A percentile compares a stretch with the other conserved stretches of the same genome.
Evolutionary conservation across 2,888 invertebrate species (phyloP).

Genomic region (Tipula helvola): DNA sequence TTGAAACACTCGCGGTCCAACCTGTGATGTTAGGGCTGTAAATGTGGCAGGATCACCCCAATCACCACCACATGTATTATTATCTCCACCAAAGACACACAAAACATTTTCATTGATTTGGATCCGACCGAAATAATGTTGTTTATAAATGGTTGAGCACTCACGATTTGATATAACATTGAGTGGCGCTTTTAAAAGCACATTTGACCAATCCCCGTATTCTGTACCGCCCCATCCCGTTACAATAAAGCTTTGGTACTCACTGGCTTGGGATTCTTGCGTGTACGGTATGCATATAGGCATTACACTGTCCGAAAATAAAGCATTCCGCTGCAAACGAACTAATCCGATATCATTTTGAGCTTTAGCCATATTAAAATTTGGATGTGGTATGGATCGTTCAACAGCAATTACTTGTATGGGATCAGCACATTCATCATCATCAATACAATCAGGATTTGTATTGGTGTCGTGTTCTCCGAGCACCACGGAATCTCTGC

Average conservation of each 20-base stretch:
- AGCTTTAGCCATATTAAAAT: conserved; percentile 31
- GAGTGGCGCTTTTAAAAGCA: conserved; percentile 4
- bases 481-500: conserved; percentile 20
- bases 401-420: conserved; percentile 31
- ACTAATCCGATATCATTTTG: conserved; percentile 49
- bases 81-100: neutral
- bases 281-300: conserved; percentile 41
- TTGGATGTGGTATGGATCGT: conserved; percentile 38
- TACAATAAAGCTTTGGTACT: conserved; percentile 31
- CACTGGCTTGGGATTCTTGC: conserved; percentile 25
- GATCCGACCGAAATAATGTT: neutral
- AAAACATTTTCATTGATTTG: neutral
- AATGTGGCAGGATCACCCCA: neutral
- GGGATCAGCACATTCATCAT: conserved; percentile 28
- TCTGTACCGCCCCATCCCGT: conserved; percentile 49
- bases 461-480: conserved; percentile 22
- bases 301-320: conserved; percentile 34
- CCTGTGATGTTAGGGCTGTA: neutral
- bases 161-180: neutral
- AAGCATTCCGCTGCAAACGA: conserved; percentile 23
- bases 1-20: conserved; percentile 6
- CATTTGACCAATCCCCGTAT: conserved; percentile 13
- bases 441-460: conserved; percentile 18
- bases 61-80: neutral
- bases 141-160: neutral